Conservation (phyloP, 2,797 vertebrate genomes). For the Melanogrammus aeglefinus region DNA sequence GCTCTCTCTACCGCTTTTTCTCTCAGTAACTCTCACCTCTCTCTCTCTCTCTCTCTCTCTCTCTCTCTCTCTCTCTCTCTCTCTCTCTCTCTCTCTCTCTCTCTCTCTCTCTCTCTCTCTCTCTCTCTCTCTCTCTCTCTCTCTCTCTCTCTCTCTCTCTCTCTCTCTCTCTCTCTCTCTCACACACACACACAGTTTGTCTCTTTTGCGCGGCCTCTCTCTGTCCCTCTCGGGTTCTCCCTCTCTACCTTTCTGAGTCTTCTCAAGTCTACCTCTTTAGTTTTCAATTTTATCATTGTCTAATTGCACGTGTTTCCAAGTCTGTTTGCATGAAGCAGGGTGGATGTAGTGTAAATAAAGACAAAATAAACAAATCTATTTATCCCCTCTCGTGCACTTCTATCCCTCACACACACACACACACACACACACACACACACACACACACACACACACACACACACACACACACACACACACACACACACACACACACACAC, state of each 20-base stretch:
- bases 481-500: too few species aligned
- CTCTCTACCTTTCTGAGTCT: background rate
- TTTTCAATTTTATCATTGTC: background rate
- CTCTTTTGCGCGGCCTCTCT: too few species aligned
- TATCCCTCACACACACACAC: background rate
- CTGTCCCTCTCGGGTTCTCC: background rate
- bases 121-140: too few species aligned
- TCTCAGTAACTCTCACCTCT: background rate
- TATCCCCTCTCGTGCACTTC: background rate
- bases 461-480: too few species aligned
- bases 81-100: too few species aligned
- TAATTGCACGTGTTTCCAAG: too few species aligned
- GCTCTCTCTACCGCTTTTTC: too few species aligned
- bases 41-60: background rate
- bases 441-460: too few species aligned
- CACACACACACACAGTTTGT: too few species aligned
- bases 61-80: background rate
- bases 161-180: background rate
- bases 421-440: too few species aligned
- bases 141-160: background rate
- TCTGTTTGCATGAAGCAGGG: background rate
- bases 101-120: background rate
- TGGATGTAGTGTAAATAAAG: background rate
- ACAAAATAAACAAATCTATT: background rate
- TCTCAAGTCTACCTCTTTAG: background rate